Conservation (phyloP, 2,797 vertebrate species). For the Poecilia gillii region DNA sequence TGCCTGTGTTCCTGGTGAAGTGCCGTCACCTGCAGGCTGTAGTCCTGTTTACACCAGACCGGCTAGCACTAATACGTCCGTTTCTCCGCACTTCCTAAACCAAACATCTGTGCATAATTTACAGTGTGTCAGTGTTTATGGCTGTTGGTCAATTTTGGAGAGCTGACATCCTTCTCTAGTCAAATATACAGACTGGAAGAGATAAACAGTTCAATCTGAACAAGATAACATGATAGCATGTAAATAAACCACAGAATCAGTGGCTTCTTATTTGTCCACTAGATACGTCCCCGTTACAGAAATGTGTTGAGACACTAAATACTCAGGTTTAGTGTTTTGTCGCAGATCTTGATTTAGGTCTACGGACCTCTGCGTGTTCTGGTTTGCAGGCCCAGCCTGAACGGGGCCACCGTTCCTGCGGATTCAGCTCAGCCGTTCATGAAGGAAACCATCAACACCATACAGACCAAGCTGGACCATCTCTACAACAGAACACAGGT, state of each 20-base stretch:
- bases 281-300: too few species aligned
- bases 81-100: not conserved
- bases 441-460: conserved; percentile 88
- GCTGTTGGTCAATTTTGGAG: conserved; percentile 4
- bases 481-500: conserved; percentile 88
- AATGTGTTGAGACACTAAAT: not conserved
- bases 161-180: conserved; percentile 25
- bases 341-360: not conserved
- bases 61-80: not conserved
- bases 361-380: not conserved
- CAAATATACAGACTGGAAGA: conserved; percentile 4
- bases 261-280: not conserved
- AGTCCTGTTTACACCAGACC: conserved; percentile 12
- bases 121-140: conserved; percentile 22
- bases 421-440: conserved; percentile 89
- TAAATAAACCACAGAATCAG: conserved; percentile 10
- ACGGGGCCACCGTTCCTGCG: conserved; percentile 77
- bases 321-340: not conserved
- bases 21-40: not conserved
- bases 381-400: conserved; percentile 67
- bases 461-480: conserved; percentile 89
- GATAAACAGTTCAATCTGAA: conserved; percentile 7
- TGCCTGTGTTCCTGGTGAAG: conserved; percentile 5
- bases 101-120: not conserved
- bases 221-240: conserved; percentile 5